Conservation (phyloP, 2,888 invertebrate genomes). For the Rhagophthalmus giganteus region DNA sequence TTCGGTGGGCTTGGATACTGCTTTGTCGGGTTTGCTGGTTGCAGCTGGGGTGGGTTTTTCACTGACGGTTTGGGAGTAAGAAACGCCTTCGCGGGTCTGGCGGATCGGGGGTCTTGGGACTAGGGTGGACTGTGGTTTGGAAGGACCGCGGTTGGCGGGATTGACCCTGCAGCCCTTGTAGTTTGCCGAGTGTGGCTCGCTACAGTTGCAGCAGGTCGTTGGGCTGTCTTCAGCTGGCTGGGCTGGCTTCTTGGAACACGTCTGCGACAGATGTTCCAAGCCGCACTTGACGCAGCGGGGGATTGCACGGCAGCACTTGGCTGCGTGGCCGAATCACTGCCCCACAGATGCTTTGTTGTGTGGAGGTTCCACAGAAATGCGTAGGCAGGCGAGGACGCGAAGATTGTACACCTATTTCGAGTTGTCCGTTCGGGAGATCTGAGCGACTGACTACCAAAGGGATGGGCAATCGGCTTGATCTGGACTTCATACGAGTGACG, state of each 20-base stretch:
- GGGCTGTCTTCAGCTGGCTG: neutral
- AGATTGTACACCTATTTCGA: neutral
- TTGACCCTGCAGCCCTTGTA: conserved; percentile 51
- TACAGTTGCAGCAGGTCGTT: conserved; percentile 52
- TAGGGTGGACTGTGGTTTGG: no score
- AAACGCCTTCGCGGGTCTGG: no score
- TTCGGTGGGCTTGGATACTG: no score
- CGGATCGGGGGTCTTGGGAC: no score
- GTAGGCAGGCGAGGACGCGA: neutral
- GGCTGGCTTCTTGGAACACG: conserved; percentile 44
- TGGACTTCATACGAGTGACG: neutral
- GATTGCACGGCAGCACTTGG: conserved; percentile 51
- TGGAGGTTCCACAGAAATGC: conserved; percentile 1
- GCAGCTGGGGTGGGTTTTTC: no score
- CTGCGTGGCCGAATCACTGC: conserved; percentile 57
- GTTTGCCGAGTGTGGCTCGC: conserved; percentile 49
- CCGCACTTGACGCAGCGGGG: conserved; percentile 55
- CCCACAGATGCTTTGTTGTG: conserved; percentile 37
- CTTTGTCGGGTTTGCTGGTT: no score
- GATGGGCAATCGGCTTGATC: neutral
- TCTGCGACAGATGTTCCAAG: conserved; percentile 47
- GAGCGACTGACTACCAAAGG: neutral
- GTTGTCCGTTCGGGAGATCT: neutral
- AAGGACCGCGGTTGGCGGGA: no score
- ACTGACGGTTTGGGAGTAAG: no score